Conservation (phyloP, 2,113 vertebrate species). For the Ailurus styani region DNA sequence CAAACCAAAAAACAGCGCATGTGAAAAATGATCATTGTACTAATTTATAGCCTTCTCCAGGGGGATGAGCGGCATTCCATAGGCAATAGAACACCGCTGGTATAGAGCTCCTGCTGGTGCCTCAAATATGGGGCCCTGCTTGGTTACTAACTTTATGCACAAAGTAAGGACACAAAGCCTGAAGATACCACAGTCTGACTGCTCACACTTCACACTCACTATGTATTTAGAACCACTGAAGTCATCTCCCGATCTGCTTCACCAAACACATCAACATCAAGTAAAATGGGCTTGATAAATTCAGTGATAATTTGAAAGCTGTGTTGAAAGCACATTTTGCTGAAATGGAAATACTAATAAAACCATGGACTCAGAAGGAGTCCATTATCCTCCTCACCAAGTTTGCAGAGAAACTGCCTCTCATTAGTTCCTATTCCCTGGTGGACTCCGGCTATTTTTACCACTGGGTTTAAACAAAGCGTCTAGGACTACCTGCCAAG, state of each 20-base stretch:
- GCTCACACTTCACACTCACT: background rate
- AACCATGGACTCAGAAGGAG: background rate
- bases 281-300: background rate
- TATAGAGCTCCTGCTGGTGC: background rate
- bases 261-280: background rate
- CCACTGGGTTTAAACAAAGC: conserved; percentile 25
- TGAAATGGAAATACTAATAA: conserved; percentile 56
- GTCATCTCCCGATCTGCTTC: background rate
- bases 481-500: conserved; percentile 60
- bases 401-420: conserved; percentile 41
- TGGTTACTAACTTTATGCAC: background rate
- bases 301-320: conserved; percentile 38
- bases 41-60: background rate
- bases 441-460: conserved; percentile 40
- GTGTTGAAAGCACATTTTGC: conserved; percentile 12
- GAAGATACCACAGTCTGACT: background rate
- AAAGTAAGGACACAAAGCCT: background rate
- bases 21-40: fast-evolving
- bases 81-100: fast-evolving
- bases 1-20: too few species aligned
- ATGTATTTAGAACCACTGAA: background rate
- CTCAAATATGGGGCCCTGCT: background rate
- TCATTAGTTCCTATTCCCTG: conserved; percentile 37
- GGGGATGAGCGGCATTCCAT: background rate
- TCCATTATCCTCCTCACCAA: conserved; percentile 6